phyloP scores from a whole-genome alignment of 2,797 vertebrate genomes.

The Saxicola maurus region DNA sequence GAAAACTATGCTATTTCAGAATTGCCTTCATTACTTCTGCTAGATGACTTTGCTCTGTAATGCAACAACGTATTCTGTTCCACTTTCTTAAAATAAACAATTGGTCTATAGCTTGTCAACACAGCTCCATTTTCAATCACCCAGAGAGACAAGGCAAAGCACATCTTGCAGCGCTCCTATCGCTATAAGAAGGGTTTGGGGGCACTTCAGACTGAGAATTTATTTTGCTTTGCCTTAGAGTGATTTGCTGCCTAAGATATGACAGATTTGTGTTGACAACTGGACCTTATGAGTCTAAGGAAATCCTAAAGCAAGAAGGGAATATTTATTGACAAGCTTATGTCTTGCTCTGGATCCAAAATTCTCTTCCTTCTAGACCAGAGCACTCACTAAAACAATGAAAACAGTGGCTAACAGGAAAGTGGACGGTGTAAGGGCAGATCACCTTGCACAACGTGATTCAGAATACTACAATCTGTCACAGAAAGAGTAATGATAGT shows the following conservation, averaged over 20 bases:
- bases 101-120: slow-evolving; percentile 25
- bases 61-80: not conserved
- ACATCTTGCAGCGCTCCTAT: not conserved
- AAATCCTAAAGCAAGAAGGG: not conserved
- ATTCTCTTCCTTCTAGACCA: not conserved
- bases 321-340: slow-evolving; percentile 11
- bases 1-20: not conserved
- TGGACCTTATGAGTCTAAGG: not conserved
- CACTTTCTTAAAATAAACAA: slow-evolving; percentile 56
- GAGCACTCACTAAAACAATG: not conserved
- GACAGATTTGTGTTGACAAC: slow-evolving; percentile 37
- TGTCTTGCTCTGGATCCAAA: not conserved
- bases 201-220: slow-evolving; percentile 22
- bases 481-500: not conserved
- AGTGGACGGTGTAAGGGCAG: not conserved
- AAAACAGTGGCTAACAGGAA: not conserved
- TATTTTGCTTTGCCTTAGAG: slow-evolving; percentile 41
- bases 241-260: slow-evolving; percentile 18
- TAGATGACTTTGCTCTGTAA: not conserved
- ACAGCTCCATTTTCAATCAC: slow-evolving; percentile 24
- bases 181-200: not conserved
- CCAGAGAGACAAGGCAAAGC: not conserved
- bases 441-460: not conserved
- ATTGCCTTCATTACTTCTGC: slow-evolving; percentile 18
- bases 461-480: not conserved